Evolutionary conservation across 2,113 vertebrate species (phyloP).

Genomic region (Hemibagrus wyckioides): DNA sequence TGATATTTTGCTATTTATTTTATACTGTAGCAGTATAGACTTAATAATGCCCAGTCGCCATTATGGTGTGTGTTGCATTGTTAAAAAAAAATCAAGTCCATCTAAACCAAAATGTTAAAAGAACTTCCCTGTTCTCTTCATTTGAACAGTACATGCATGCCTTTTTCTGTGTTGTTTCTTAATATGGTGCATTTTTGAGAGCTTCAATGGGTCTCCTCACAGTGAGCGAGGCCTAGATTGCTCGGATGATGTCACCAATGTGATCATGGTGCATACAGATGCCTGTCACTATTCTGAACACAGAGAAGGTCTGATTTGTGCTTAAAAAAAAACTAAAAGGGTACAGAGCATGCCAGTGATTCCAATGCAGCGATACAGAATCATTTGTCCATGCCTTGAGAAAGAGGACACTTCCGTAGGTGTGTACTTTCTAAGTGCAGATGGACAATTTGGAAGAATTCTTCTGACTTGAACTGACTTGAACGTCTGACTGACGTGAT

Average conservation of each 20-base stretch:
- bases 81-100: constrained; percentile 7
- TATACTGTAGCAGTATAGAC: constrained; percentile 39
- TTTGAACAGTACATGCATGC: constrained; percentile 39
- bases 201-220: constrained; percentile 32
- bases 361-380: constrained; percentile 11
- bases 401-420: not conserved
- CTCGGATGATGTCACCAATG: constrained; percentile 30
- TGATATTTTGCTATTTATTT: constrained; percentile 59
- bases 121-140: constrained; percentile 10
- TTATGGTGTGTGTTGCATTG: constrained; percentile 34
- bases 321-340: not conserved
- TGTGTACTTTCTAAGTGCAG: not conserved
- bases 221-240: constrained; percentile 7
- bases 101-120: constrained; percentile 28
- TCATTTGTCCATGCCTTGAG: constrained; percentile 13
- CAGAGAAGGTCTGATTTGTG: constrained; percentile 17
- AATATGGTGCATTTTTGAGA: constrained; percentile 34
- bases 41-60: constrained; percentile 19
- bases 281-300: constrained; percentile 33
- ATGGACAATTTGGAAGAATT: constrained; percentile 14
- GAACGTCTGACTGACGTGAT: not conserved
- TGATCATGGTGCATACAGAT: constrained; percentile 28
- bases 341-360: constrained; percentile 12
- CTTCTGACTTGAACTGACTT: not conserved
- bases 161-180: constrained; percentile 30